A percentile compares a stretch with the other conserved stretches of the same genome.
Evolutionary conservation across 2,797 vertebrate genomes (phyloP).

Genomic region (Oryzias dopingdopingensis): DNA sequence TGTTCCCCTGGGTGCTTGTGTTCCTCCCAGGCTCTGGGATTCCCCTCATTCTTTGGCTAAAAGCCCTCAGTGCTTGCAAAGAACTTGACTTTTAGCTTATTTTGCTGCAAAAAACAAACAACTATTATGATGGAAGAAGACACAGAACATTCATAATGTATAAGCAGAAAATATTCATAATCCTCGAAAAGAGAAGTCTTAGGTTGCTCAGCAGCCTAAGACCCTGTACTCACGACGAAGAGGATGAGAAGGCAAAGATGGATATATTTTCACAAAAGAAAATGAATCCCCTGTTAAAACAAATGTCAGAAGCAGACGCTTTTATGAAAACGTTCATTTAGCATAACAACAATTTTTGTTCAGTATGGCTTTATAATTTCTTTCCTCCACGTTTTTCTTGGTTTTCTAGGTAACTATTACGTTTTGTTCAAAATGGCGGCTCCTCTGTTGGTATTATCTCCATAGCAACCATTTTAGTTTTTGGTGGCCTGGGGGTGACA

Average conservation of each 20-base stretch:
- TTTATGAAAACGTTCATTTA: no score
- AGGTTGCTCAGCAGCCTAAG: background rate
- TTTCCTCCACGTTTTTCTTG: no score
- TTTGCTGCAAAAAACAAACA: constrained; percentile 11
- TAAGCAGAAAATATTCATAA: background rate
- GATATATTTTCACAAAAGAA: no score
- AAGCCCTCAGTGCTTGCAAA: constrained; percentile 17
- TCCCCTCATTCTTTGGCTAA: constrained; percentile 34
- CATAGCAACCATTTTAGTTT: no score
- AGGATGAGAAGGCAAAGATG: background rate
- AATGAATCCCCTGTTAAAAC: no score
- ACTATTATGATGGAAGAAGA: constrained; percentile 3
- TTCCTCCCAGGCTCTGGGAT: constrained; percentile 29
- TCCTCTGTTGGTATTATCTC: no score
- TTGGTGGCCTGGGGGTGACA: no score
- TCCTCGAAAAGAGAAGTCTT: background rate
- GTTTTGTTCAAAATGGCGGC: no score
- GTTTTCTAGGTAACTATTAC: no score
- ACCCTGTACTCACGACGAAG: background rate
- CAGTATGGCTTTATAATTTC: no score
- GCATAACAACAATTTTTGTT: no score
- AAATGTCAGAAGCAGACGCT: no score
- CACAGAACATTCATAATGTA: background rate
- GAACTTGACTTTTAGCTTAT: constrained; percentile 38
- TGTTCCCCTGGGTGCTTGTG: constrained; percentile 1